A percentile compares a stretch with the other conserved stretches of the same genome.
Conservation (phyloP, 2,113 vertebrate genomes). For the Apteryx owenii region DNA sequence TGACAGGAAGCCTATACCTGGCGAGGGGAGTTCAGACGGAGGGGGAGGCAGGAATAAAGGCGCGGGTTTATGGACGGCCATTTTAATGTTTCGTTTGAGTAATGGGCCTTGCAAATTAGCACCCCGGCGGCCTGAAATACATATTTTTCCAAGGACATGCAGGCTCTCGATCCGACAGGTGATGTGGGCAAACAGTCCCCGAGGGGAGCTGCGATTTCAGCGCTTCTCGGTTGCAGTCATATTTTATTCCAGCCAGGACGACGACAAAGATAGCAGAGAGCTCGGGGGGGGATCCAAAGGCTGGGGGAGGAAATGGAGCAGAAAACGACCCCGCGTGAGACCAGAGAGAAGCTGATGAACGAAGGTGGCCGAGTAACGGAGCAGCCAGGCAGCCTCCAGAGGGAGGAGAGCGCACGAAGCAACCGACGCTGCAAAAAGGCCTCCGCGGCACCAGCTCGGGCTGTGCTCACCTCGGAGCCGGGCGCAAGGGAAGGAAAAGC, state of each 20-base stretch:
- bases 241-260: constrained; percentile 65
- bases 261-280: constrained; percentile 49
- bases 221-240: constrained; percentile 48
- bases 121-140: constrained; percentile 75
- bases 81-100: constrained; percentile 80
- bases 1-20: constrained; percentile 77
- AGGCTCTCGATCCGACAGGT: constrained; percentile 72
- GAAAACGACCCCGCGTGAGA: constrained; percentile 59
- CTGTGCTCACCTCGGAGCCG: background rate
- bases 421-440: no score
- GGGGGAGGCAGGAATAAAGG: constrained; percentile 64
- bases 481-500: background rate
- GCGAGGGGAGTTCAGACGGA: background rate
- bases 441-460: background rate
- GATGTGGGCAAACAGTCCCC: constrained; percentile 64
- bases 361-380: background rate
- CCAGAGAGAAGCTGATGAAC: background rate
- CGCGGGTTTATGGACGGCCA: constrained; percentile 55
- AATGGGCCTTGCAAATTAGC: constrained; percentile 84
- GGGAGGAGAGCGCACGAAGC: background rate
- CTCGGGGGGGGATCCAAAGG: constrained; percentile 46
- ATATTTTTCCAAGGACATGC: constrained; percentile 77
- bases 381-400: background rate
- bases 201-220: constrained; percentile 61
- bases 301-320: constrained; percentile 67